These are phyloP conservation scores for Mnemiopsis leidyi DNA, from an alignment of 37 sponge, comb jelly and placozoan species.

Conservation along the genomic window DNA sequence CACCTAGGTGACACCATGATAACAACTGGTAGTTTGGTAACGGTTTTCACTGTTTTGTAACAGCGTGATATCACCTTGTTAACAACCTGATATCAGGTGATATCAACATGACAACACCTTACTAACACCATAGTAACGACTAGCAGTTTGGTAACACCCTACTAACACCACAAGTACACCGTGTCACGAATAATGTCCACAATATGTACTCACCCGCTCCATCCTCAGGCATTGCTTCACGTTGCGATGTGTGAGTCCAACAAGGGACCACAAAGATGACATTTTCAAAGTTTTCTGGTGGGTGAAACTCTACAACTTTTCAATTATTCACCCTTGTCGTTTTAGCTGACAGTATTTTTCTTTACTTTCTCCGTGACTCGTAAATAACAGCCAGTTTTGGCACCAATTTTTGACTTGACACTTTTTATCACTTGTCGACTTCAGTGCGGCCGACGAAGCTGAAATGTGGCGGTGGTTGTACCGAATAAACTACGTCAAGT, in stretches of 20 bases:
- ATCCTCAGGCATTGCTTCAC: conserved; percentile 18
- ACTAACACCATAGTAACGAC: too few species aligned
- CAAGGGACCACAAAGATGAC: conserved; percentile 48
- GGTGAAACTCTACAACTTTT: too few species aligned
- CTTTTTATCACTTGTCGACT: background rate
- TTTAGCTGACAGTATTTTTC: too few species aligned
- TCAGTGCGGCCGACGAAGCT: conserved; percentile 12
- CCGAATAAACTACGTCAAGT: conserved; percentile 27
- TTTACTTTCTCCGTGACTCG: background rate
- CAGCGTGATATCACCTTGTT: too few species aligned
- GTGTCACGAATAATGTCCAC: too few species aligned
- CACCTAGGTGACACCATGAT: background rate
- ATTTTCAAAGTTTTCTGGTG: conserved; percentile 59
- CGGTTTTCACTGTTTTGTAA: too few species aligned
- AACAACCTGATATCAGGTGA: too few species aligned
- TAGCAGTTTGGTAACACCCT: too few species aligned
- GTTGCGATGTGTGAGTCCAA: background rate
- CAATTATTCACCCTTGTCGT: background rate
- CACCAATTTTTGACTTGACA: background rate
- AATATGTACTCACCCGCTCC: too few species aligned
- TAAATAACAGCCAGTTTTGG: background rate
- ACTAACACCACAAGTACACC: too few species aligned
- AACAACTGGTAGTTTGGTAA: too few species aligned
- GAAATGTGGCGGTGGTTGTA: conserved; percentile 55
- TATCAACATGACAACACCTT: too few species aligned